Base-by-base conservation (phyloP, 2,888 invertebrate species). In the Philereme transversata region DNA sequence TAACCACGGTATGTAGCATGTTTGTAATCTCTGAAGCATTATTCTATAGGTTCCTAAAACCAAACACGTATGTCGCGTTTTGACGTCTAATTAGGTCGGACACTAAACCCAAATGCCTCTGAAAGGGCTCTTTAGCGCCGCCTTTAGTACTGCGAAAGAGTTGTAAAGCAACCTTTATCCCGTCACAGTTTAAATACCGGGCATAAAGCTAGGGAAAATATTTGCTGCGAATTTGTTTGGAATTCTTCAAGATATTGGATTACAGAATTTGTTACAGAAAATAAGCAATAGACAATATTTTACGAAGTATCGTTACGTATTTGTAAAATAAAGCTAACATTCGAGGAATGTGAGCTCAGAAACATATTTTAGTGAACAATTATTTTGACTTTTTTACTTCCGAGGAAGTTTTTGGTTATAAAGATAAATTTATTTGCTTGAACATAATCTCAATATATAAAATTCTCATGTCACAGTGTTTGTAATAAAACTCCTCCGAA, bases 91-190 rank as follows among this genome's bases (percentile, higher is more conserved):
- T 68, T 70, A 70, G 51, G 62, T 59, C 61, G 51, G 62, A 43
- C 59, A 57, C 67, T 68, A 70, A 68, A 64, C 48, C 64, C 50
- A 41, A 64, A 62, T 58, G 67, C 53, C 55, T 57, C 66, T 55
- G 51, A 59, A 59, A 63, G 49, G 52, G 51, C 53, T 59, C 55
- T 61, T 59, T 58, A 60, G 43, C 51, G 50, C 49, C 44, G 63
- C 50, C 59, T 63, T 65, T 65, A 69, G 66, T 60, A 46, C 69
- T 58, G 51, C 47, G 48, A 47, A 59, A 58, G 52, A 62, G 59
- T 33, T 65, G 63, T 62, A 59, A 59, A 62, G 50, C 55, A 45
- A 40, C 57, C 68, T 62, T 59, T 47, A 63, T 51, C 35, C 53
- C 11, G 60, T 60, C 61, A 60, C 53, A 49, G 64, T 56, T 60